These are phyloP conservation scores for Axis porcinus DNA, from an alignment of 2,113 vertebrate species.

Conservation along the genomic window DNA sequence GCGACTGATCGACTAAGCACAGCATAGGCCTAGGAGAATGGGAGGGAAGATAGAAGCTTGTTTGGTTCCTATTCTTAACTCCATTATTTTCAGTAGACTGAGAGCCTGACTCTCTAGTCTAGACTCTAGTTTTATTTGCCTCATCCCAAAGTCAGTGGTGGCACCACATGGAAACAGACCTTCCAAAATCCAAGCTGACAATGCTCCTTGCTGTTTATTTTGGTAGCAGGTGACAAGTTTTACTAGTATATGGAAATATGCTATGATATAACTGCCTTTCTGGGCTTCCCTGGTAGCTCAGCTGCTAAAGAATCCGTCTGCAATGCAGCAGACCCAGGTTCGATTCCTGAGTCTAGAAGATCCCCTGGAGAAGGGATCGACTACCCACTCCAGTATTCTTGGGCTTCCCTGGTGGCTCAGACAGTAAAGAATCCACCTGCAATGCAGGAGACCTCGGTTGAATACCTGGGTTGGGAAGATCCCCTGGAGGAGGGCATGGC, in stretches of 20 bases:
- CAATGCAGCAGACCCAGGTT: neutral
- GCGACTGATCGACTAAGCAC: neutral
- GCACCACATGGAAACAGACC: neutral
- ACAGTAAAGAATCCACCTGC: neutral
- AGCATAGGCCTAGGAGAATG: neutral
- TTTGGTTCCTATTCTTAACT: neutral
- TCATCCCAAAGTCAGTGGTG: neutral
- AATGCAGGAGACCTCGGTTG: neutral
- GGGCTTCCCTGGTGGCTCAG: neutral
- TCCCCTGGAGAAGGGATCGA: neutral
- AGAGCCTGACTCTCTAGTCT: neutral
- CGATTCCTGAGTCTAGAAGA: neutral
- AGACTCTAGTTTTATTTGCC: neutral
- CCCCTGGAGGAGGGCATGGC: neutral
- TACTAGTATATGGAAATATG: neutral
- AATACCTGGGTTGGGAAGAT: neutral
- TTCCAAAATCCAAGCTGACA: neutral
- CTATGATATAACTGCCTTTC: neutral
- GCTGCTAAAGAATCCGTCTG: accelerated
- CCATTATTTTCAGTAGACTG: neutral
- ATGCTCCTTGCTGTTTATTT: neutral
- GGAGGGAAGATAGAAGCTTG: neutral
- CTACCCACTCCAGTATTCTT: neutral
- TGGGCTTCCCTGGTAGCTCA: neutral
- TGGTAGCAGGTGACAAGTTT: neutral